A percentile compares a stretch with the other conserved stretches of the same genome.
These are phyloP conservation scores for Sarcophaga subvicina DNA, from an alignment of 2,888 invertebrate species.

Conservation along the genomic window DNA sequence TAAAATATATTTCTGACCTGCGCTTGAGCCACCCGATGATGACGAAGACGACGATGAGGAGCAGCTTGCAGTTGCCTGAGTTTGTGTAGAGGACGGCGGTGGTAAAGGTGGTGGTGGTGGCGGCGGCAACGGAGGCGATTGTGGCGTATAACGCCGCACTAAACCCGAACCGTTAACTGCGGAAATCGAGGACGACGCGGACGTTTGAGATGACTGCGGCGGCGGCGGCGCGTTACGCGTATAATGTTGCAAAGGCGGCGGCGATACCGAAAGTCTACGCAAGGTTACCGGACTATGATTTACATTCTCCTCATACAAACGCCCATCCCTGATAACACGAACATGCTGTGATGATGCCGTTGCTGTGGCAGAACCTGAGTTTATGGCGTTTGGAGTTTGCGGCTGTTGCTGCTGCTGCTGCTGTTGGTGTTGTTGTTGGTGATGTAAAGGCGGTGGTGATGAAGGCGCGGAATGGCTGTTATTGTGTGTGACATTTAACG, in stretches of 20 bases:
- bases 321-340: conserved; percentile 81
- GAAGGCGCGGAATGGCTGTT: conserved; percentile 69
- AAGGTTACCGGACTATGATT: conserved; percentile 63
- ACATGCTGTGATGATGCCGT: conserved; percentile 77
- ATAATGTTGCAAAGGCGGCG: conserved; percentile 77
- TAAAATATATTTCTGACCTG: conserved; percentile 71
- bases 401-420: conserved; percentile 66
- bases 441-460: conserved; percentile 73
- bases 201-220: too few species aligned
- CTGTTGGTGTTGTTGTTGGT: conserved; percentile 37
- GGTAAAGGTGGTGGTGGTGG: conserved; percentile 60
- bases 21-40: conserved; percentile 22
- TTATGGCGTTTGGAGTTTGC: neutral
- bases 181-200: conserved; percentile 70
- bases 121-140: conserved; percentile 72
- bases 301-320: conserved; percentile 78
- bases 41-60: conserved; percentile 69
- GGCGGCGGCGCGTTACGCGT: conserved; percentile 73
- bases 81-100: conserved; percentile 45
- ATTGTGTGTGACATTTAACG: conserved; percentile 50
- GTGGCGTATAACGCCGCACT: conserved; percentile 72
- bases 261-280: conserved; percentile 76
- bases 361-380: conserved; percentile 53
- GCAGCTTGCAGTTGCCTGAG: conserved; percentile 48
- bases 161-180: conserved; percentile 73